Percentiles rank a stretch among this genome's conserved stretches.
These are phyloP conservation scores for Acropora yongei DNA, from an alignment of 64 coral and sea anemone genomes.

Conservation along the genomic window DNA sequence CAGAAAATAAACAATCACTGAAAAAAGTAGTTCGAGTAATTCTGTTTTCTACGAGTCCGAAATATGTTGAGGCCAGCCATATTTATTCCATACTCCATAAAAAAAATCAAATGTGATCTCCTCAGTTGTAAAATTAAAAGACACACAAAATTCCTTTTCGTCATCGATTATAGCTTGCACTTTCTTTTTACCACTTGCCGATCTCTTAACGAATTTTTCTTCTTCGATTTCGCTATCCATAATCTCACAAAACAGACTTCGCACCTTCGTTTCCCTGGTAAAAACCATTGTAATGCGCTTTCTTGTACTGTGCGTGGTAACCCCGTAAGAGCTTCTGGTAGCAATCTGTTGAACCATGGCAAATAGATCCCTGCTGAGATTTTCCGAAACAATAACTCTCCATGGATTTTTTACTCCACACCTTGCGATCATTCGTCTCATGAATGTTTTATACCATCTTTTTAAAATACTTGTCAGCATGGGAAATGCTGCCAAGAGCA, in stretches of 20 bases:
- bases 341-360: conserved; percentile 19
- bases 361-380: conserved; percentile 29
- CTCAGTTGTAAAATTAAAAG: conserved; percentile 8
- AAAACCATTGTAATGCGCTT: conserved; percentile 24
- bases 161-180: conserved; percentile 30
- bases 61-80: conserved; percentile 14
- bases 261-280: not conserved
- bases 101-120: conserved; percentile 7
- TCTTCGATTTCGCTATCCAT: conserved; percentile 24
- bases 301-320: conserved; percentile 23
- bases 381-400: conserved; percentile 23
- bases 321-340: conserved; percentile 27
- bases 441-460: not conserved
- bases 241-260: conserved; percentile 18
- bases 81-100: conserved; percentile 3
- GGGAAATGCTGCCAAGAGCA: too few relatives aligned
- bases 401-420: conserved; percentile 46
- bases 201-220: conserved; percentile 38
- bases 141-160: conserved; percentile 22
- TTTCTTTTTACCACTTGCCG: conserved; percentile 24
- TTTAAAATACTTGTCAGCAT: too few relatives aligned
- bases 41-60: not conserved
- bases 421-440: conserved; percentile 19
- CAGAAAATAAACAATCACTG: not conserved
- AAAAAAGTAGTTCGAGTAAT: not conserved